Base-by-base conservation (phyloP, 1,140 invertebrate species). In the Cyphomyrmex costatus region DNA sequence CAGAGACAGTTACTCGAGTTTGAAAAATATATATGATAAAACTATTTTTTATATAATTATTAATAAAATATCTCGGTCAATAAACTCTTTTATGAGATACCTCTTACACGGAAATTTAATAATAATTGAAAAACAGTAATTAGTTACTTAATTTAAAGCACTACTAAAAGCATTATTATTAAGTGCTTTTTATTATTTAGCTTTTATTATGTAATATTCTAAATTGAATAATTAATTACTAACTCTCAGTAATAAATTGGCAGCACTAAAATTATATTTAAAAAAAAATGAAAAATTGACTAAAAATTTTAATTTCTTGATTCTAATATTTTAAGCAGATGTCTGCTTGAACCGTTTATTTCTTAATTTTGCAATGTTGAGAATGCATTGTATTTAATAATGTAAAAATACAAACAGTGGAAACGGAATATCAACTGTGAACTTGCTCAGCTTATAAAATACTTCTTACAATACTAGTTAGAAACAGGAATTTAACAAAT, bases 401-500 rank as follows among this genome's bases (percentile, higher is more conserved):
- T 56, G 7, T 56, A 77, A 27, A 42, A 46, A 27, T 19, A 42
- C n/a, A 16, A 14, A 46, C 19, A 77, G 19, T n/a, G 3, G 58
- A 42, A 77, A 63, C 24, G 58, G 19, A 63, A 77, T 16, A 36
- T 63, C 14, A 61, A 46, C 7, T 30, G n/a, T 61, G 5, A 6
- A 61, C 24, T 21, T 21, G 58, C 3, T 61, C 30, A 46, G 49
- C 36, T 65, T 24, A 12, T 76, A 36, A 79, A 63, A 79, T 79
- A 53, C 8, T 27, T 66, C 3, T 33, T 53, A 19, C 6, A 3
- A 53, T 49, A 53, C 2, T 24, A 24, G n/a, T 21, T 2, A 27
- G 33, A n/a, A 53, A 70, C 8, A 27, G 33, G 46, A 53, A 70
- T 80, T 56, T 16, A 71, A 58, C 58, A 10, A 16, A 56, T 80